Evolutionary conservation across 2,888 invertebrate genomes (phyloP).

Genomic region (Automeris io): DNA sequence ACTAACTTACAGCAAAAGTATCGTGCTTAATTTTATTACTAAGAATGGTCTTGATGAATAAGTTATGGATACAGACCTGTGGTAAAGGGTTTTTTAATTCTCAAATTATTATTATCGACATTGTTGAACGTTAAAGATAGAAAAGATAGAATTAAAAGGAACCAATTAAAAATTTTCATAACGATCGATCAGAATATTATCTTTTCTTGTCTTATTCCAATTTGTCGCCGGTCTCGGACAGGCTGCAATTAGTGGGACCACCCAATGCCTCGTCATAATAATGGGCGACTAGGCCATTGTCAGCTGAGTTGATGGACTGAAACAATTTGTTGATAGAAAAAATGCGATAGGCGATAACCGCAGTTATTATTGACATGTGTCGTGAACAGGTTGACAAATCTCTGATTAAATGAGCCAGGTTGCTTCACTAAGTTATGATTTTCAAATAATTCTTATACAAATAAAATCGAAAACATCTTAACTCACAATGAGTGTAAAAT

Average conservation of each 20-base stretch:
- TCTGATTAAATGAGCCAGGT: constrained; percentile 4
- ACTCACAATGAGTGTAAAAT: no score
- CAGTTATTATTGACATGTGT: constrained; percentile 19
- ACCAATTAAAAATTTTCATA: constrained; percentile 5
- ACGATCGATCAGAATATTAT: constrained; percentile 17
- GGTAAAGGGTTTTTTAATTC: no score
- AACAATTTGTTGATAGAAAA: constrained; percentile 20
- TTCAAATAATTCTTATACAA: no score
- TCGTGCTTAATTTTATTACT: no score
- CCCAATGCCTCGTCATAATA: constrained; percentile 22
- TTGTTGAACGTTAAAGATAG: no score
- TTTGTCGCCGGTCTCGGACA: constrained; percentile 19
- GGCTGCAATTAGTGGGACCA: constrained; percentile 23
- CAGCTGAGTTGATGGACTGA: constrained; percentile 17
- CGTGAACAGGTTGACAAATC: constrained; percentile 2
- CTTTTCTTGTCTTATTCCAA: constrained; percentile 14
- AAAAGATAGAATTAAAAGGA: no score
- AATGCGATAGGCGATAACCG: constrained; percentile 12
- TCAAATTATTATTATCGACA: no score
- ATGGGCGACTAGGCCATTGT: constrained; percentile 15
- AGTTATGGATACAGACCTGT: no score
- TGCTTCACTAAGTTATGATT: constrained; percentile 3
- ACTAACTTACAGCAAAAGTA: no score
- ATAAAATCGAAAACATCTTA: no score
- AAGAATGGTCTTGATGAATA: no score